Percentiles rank a stretch among this genome's conserved stretches.
phyloP scores from a whole-genome alignment of 2,113 vertebrate species.

The Odocoileus virginianus region DNA sequence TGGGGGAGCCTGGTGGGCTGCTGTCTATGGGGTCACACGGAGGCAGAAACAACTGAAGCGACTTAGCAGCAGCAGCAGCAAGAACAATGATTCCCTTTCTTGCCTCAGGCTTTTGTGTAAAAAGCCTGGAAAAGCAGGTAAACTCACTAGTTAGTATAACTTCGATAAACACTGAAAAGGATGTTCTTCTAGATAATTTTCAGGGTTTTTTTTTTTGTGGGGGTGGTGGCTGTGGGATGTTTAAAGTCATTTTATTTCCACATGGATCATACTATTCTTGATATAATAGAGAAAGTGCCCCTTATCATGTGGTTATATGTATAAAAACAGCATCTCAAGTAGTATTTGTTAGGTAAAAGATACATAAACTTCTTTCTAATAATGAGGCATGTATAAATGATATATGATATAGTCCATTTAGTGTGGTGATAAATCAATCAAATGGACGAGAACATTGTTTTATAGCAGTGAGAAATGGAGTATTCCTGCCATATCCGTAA shows the following conservation, averaged over 20 bases:
- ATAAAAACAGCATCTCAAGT: background rate
- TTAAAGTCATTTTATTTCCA: background rate
- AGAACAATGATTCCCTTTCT: background rate
- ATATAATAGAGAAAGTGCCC: background rate
- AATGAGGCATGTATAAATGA: background rate
- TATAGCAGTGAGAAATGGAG: background rate
- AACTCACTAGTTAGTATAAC: background rate
- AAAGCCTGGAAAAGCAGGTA: background rate
- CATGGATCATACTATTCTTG: background rate
- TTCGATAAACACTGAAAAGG: background rate
- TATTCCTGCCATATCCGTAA: background rate
- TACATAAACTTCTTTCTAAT: background rate
- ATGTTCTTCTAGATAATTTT: background rate
- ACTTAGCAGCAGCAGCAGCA: background rate
- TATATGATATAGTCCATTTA: background rate
- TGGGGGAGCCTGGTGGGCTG: too few species aligned
- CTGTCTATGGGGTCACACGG: accelerated
- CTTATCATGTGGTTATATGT: background rate
- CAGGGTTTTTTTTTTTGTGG: background rate
- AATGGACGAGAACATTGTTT: background rate
- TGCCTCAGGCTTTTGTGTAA: background rate
- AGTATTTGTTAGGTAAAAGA: background rate
- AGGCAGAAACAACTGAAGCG: too few species aligned
- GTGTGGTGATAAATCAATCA: background rate
- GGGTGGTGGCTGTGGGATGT: background rate